Evolutionary conservation across 2,888 invertebrate genomes (phyloP).

Genomic region (Emesis furor): DNA sequence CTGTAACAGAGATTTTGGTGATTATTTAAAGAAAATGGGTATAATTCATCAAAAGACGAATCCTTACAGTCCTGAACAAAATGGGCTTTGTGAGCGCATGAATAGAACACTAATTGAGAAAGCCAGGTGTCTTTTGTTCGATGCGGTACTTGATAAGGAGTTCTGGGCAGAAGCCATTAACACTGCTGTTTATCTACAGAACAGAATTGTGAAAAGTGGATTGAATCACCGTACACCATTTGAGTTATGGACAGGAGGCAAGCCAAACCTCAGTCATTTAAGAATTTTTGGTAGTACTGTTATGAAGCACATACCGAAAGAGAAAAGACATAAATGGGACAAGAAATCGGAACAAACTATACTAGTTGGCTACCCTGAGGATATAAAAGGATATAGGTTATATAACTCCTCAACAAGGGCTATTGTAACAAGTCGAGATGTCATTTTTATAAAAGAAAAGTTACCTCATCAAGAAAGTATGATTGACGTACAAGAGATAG

Average conservation of each 20-base stretch:
- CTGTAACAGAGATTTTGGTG: conserved; percentile 40
- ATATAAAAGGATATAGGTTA: conserved; percentile 70
- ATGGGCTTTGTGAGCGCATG: conserved; percentile 42
- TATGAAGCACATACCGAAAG: conserved; percentile 66
- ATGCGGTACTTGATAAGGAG: conserved; percentile 36
- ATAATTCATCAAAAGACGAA: conserved; percentile 27
- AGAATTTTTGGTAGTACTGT: conserved; percentile 42
- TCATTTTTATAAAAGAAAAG: conserved; percentile 43
- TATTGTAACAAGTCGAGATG: conserved; percentile 56
- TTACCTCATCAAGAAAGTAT: too few species aligned
- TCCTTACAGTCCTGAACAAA: conserved; percentile 29
- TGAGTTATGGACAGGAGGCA: conserved; percentile 60
- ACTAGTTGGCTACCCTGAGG: neutral
- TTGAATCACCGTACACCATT: conserved; percentile 56
- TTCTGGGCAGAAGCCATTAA: conserved; percentile 49
- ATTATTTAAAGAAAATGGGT: conserved; percentile 32
- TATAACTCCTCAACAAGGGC: conserved; percentile 48
- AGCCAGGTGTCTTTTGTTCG: conserved; percentile 43
- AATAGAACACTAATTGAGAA: conserved; percentile 42
- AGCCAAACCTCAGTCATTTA: conserved; percentile 61
- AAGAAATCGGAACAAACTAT: conserved; percentile 9
- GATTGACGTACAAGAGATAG: too few species aligned
- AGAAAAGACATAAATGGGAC: conserved; percentile 34
- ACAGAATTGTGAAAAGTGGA: conserved; percentile 19
- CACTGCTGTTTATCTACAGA: conserved; percentile 51